Evolutionary conservation across 2,113 vertebrate genomes (phyloP).

Genomic region (Cephalophus harveyi): DNA sequence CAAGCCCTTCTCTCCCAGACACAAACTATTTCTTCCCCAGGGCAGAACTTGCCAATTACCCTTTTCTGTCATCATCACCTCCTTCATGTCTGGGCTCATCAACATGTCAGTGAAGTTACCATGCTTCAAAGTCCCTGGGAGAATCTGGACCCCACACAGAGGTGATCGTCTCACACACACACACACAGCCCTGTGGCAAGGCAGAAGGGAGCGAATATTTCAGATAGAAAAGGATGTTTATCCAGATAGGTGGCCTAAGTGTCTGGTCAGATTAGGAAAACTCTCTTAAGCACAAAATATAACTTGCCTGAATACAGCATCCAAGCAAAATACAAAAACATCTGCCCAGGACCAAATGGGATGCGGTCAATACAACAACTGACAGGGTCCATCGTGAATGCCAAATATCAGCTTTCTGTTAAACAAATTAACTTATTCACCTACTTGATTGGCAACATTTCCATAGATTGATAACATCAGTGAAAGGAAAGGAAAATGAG

Average conservation of each 20-base stretch:
- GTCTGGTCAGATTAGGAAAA: constrained; percentile 9
- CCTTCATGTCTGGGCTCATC: constrained; percentile 28
- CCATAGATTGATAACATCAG: neutral
- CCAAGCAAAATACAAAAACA: neutral
- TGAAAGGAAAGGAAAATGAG: neutral
- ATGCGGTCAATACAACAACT: neutral
- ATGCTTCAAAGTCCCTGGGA: neutral
- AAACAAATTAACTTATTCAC: neutral
- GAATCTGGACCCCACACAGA: constrained; percentile 46
- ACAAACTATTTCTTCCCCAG: neutral
- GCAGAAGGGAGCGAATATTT: neutral
- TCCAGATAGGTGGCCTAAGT: neutral
- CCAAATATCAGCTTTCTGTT: neutral
- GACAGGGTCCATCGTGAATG: neutral
- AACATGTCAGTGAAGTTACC: neutral
- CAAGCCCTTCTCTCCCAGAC: neutral
- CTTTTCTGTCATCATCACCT: constrained; percentile 21
- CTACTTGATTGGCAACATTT: neutral
- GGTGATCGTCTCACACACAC: neutral
- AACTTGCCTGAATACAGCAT: neutral
- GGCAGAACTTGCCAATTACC: constrained; percentile 3
- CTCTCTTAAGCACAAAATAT: neutral
- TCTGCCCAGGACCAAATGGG: neutral
- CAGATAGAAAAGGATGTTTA: neutral
- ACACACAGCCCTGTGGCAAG: neutral